These are phyloP conservation scores for Augochlorella aurata DNA, from an alignment of 2,888 invertebrate species.

Conservation along the genomic window DNA sequence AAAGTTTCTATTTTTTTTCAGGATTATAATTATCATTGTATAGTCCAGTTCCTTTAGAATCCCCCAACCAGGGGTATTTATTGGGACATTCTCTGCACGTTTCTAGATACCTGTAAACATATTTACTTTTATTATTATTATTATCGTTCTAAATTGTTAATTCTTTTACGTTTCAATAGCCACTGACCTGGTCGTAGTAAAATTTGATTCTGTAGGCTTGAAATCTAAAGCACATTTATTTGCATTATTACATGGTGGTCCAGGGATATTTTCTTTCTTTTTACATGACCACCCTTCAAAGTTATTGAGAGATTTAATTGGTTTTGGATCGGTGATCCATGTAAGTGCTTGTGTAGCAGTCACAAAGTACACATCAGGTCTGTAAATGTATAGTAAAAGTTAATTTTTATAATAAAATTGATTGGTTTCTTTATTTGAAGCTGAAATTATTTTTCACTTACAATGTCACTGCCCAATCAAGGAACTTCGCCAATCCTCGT, in stretches of 20 bases:
- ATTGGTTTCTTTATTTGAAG: too few species aligned
- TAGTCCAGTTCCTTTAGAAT: conserved; percentile 92
- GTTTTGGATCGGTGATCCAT: conserved; percentile 94
- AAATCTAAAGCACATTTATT: conserved; percentile 93
- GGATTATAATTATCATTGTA: conserved; percentile 91
- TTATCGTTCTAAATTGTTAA: conserved; percentile 2
- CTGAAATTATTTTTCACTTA: conserved; percentile 81
- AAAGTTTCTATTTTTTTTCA: conserved; percentile 82
- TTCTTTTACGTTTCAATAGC: not conserved
- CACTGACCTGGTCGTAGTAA: conserved; percentile 87
- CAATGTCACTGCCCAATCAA: conserved; percentile 90
- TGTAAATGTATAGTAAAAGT: conserved; percentile 79
- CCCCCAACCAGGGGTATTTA: conserved; percentile 93
- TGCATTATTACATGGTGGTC: conserved; percentile 89
- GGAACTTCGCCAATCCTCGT: conserved; percentile 91
- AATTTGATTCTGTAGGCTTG: conserved; percentile 89
- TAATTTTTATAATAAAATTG: not conserved
- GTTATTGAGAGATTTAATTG: conserved; percentile 86
- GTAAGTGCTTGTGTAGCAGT: conserved; percentile 94
- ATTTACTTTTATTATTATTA: conserved; percentile 13
- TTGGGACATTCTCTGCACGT: conserved; percentile 94
- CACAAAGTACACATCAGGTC: conserved; percentile 93
- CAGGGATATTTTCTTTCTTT: conserved; percentile 87
- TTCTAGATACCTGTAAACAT: conserved; percentile 88
- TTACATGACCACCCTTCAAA: conserved; percentile 93